These are phyloP conservation scores for Pimephales promelas DNA, from an alignment of 2,113 vertebrate genomes.

Conservation along the genomic window DNA sequence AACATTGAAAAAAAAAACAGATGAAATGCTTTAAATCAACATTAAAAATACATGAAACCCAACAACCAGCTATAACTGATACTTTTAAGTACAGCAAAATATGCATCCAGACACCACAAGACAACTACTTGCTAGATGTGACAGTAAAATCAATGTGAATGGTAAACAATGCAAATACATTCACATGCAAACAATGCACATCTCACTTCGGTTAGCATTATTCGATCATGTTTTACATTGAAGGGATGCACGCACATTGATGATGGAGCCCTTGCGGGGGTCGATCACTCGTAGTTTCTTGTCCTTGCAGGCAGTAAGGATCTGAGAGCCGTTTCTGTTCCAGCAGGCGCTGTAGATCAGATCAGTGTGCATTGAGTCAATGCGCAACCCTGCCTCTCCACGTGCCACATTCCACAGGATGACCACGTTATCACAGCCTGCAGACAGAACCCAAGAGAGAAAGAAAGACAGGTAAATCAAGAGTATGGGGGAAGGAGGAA, in stretches of 20 bases:
- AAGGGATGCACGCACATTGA: conserved; percentile 43
- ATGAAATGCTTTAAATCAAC: not conserved
- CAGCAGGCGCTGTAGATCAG: conserved; percentile 87
- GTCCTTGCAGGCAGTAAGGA: conserved; percentile 88
- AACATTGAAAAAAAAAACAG: not conserved
- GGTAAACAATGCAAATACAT: not conserved
- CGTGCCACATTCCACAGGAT: conserved; percentile 87
- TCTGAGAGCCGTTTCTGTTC: conserved; percentile 82
- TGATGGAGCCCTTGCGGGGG: conserved; percentile 80
- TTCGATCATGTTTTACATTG: not conserved
- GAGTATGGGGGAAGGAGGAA: not conserved
- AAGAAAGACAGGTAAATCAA: not conserved
- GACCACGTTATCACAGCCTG: conserved; percentile 87
- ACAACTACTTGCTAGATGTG: not conserved
- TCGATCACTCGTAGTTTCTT: conserved; percentile 83
- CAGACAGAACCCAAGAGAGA: not conserved
- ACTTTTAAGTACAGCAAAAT: not conserved
- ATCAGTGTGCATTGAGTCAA: conserved; percentile 83
- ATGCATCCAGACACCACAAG: not conserved
- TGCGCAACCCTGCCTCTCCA: conserved; percentile 73
- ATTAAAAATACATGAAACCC: not conserved
- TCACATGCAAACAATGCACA: too few species aligned
- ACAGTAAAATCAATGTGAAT: not conserved
- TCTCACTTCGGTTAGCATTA: not conserved
- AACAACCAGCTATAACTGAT: not conserved